Base-by-base conservation (phyloP, 2,888 invertebrate species). In the Mythimna vitellina region DNA sequence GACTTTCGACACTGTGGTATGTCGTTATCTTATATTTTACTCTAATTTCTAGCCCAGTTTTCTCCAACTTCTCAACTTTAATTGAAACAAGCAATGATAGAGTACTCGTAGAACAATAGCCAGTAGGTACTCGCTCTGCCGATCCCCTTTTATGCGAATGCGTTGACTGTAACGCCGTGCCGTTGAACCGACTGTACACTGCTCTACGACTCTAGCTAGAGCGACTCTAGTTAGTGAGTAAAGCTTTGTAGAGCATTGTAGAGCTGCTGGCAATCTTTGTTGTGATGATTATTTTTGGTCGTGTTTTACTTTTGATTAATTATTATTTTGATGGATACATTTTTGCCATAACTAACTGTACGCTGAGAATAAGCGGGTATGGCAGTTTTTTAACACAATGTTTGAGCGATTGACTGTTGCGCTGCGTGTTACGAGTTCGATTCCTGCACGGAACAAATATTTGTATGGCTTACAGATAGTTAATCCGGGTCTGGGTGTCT, bases 91-190 rank as follows among this genome's bases (percentile, higher is more conserved):
- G 80, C 73, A 67, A 72, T 80, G 75, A 74, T 62, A 78, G 64
- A 70, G 81, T 68, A 68, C 57, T 64, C 46, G 42, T n/a, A 54
- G 72, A 78, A 84, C 83, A 85, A 80, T 66, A 70, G 35, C 49
- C 42, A 46, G 54, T 63, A 74, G 66, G 71, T 64, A 66, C 32
- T 35, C 60, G 79, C 75, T 70, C 73, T 73, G 54, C 68, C 77
- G 77, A 81, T 76, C 66, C 77, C 64, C 86, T 78, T 81, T 86
- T 86, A 82, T 78, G 60, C n/a, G 46, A 14, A 65, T 20, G 73
- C 86, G 76, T 56, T 67, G 65, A 65, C 71, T 78, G 86, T 78
- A 79, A 76, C 85, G 85, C 60, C 66, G 60, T 61, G 82, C 82
- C 72, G 82, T 65, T 79, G 70, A 84, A 70, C 75, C 51, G 69